Conservation (phyloP, 1,140 invertebrate genomes). For the Rhyzopertha dominica region DNA sequence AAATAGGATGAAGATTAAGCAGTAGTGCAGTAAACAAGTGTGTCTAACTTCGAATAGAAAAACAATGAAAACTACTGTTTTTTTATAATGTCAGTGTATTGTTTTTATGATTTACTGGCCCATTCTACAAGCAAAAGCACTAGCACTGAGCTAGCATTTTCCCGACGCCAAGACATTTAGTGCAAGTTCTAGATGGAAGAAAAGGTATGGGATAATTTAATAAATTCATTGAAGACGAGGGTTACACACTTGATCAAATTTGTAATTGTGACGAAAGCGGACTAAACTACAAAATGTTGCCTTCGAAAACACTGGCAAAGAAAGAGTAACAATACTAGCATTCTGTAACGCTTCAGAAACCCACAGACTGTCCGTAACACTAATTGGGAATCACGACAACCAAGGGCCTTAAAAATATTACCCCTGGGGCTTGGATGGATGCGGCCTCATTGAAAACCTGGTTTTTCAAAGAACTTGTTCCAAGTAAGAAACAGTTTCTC, state of each 20-base stretch:
- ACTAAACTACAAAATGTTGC: slow-evolving; percentile 43
- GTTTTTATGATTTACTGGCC: too few species aligned
- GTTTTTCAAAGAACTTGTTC: too few species aligned
- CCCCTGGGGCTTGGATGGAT: slow-evolving; percentile 2
- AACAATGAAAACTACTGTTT: too few species aligned
- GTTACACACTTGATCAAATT: slow-evolving; percentile 23
- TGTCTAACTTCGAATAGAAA: too few species aligned
- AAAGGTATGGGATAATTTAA: slow-evolving; percentile 12
- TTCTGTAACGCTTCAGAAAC: slow-evolving; percentile 42
- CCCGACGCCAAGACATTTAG: too few species aligned
- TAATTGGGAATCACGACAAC: slow-evolving; percentile 18
- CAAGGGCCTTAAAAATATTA: slow-evolving; percentile 11
- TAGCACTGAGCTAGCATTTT: too few species aligned
- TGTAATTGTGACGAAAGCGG: slow-evolving; percentile 46
- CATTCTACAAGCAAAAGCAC: too few species aligned
- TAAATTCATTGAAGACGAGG: slow-evolving; percentile 3
- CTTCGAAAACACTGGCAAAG: slow-evolving; percentile 40
- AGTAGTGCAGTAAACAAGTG: too few species aligned
- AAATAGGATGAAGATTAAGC: too few species aligned
- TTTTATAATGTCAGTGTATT: too few species aligned
- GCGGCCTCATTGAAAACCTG: too few species aligned
- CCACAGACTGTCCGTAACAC: slow-evolving; percentile 38
- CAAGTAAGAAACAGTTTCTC: too few species aligned
- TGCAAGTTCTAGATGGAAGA: slow-evolving; percentile 16
- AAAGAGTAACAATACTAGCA: slow-evolving; percentile 39